phyloP scores from a whole-genome alignment of 2,113 vertebrate species.

The Craseonycteris thonglongyai region DNA sequence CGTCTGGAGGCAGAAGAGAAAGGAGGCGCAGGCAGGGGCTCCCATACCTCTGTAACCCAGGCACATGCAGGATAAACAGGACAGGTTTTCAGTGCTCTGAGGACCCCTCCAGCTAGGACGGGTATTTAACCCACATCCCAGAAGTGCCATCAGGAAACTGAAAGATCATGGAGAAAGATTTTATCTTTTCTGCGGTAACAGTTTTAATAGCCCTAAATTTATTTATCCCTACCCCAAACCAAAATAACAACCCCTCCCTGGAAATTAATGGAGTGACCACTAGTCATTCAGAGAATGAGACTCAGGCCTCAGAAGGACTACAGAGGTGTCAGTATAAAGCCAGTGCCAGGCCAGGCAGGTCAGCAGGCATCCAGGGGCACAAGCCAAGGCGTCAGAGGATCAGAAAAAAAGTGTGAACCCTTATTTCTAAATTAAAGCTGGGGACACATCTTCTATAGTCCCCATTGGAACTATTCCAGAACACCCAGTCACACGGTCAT shows the following conservation, averaged over 20 bases:
- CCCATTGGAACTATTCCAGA: neutral
- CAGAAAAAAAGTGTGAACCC: neutral
- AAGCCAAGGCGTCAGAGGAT: neutral
- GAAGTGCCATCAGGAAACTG: neutral
- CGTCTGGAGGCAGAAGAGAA: neutral
- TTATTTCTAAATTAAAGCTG: neutral
- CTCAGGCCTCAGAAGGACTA: neutral
- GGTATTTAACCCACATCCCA: neutral
- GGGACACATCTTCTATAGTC: neutral
- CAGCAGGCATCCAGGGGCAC: neutral
- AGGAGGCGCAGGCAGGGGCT: neutral
- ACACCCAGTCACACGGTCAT: neutral
- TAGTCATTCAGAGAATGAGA: too few relatives aligned
- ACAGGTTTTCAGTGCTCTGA: neutral
- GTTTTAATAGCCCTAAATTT: neutral
- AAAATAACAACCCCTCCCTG: neutral
- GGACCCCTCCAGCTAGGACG: neutral
- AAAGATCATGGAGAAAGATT: neutral
- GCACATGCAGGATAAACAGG: neutral
- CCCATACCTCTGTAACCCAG: neutral
- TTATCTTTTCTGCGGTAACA: neutral
- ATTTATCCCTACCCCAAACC: neutral
- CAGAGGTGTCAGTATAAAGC: rapidly evolving
- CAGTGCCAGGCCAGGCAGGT: neutral
- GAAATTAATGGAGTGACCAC: neutral